A percentile compares a stretch with the other conserved stretches of the same genome.
Conservation (phyloP, 2,113 vertebrate species). For the Taurulus bubalis region DNA sequence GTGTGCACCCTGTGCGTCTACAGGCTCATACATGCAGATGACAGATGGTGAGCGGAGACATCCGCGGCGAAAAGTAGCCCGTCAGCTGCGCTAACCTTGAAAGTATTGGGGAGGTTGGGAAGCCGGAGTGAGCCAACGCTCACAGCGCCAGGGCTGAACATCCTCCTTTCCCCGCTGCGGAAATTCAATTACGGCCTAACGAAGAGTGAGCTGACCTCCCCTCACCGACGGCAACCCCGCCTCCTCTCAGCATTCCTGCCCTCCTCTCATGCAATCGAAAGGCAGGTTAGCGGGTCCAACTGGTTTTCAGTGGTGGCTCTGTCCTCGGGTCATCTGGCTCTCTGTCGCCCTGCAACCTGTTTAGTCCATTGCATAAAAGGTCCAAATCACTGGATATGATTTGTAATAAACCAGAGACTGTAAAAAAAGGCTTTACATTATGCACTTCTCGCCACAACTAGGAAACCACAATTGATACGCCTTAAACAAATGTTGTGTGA, state of each 20-base stretch:
- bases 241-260: background rate
- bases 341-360: background rate
- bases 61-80: constrained; percentile 36
- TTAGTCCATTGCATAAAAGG: background rate
- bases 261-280: constrained; percentile 30
- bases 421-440: too few relatives aligned
- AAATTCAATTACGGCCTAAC: constrained; percentile 78
- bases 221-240: constrained; percentile 12
- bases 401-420: background rate
- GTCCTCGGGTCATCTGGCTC: background rate
- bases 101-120: constrained; percentile 51
- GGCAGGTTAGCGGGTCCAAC: constrained; percentile 41
- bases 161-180: constrained; percentile 43
- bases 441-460: too few relatives aligned
- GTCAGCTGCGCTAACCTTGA: constrained; percentile 73
- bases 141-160: too few relatives aligned
- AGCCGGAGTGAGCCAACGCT: constrained; percentile 47
- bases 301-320: constrained; percentile 5
- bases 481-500: too few relatives aligned
- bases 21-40: constrained; percentile 39
- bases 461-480: too few relatives aligned
- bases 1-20: background rate
- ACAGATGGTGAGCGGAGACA: constrained; percentile 52
- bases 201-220: constrained; percentile 71
- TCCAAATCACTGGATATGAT: background rate